These are phyloP conservation scores for Andrena minutula DNA, from an alignment of 2,888 invertebrate species.

Conservation along the genomic window DNA sequence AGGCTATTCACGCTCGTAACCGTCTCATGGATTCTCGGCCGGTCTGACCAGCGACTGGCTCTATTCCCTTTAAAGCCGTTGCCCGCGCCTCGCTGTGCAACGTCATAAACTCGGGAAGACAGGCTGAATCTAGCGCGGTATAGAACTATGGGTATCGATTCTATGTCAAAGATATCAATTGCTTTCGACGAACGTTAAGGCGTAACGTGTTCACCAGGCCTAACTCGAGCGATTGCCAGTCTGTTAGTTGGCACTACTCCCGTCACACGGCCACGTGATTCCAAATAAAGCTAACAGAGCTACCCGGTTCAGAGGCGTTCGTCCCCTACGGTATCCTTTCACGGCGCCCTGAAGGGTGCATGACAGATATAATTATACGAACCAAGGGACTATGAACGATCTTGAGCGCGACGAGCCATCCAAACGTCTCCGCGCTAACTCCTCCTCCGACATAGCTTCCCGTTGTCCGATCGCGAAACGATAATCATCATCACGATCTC, in stretches of 20 bases:
- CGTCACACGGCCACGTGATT: slow-evolving; percentile 55
- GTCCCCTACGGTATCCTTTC: slow-evolving; percentile 29
- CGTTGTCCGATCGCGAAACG: slow-evolving; percentile 32
- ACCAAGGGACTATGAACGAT: slow-evolving; percentile 63
- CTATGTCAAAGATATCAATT: slow-evolving; percentile 10
- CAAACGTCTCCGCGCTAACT: slow-evolving; percentile 33
- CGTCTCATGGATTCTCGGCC: background rate
- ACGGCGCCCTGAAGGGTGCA: slow-evolving; percentile 30
- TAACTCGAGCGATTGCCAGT: slow-evolving; percentile 17
- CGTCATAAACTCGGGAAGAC: slow-evolving; percentile 25
- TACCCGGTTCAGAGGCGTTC: slow-evolving; percentile 20
- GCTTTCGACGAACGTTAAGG: slow-evolving; percentile 17
- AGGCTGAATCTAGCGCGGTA: slow-evolving; percentile 1
- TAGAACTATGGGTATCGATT: slow-evolving; percentile 14
- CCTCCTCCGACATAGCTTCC: slow-evolving; percentile 36
- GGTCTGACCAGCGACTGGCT: slow-evolving; percentile 6
- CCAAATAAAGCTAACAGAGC: slow-evolving; percentile 38
- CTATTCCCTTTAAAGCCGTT: slow-evolving; percentile 37
- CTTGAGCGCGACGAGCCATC: slow-evolving; percentile 51
- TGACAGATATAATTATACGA: slow-evolving; percentile 64
- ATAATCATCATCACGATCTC: slow-evolving; percentile 40
- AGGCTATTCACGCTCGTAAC: slow-evolving; percentile 15
- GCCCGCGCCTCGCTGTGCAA: slow-evolving; percentile 5
- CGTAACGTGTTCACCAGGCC: slow-evolving; percentile 7
- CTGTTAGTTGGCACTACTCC: slow-evolving; percentile 29